These are phyloP conservation scores for Zaprionus nigranus DNA, from an alignment of 1,140 invertebrate species.

Conservation along the genomic window DNA sequence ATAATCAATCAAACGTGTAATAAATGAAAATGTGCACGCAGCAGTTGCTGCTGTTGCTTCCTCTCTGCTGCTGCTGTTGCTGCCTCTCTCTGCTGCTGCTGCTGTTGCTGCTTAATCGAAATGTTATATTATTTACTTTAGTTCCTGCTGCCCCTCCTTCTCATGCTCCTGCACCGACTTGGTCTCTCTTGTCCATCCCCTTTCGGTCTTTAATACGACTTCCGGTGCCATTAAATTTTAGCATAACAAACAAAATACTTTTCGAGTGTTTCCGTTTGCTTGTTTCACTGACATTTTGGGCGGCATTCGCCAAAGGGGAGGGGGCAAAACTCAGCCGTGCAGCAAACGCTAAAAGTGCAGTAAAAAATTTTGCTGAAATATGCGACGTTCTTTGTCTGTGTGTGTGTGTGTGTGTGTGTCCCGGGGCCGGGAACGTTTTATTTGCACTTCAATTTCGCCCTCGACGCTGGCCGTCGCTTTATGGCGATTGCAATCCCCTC, in stretches of 20 bases:
- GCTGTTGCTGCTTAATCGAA: constrained; percentile 21
- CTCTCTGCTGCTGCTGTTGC: constrained; percentile 9
- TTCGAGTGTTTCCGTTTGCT: constrained; percentile 77
- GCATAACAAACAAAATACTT: constrained; percentile 82
- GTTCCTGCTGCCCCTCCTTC: background rate
- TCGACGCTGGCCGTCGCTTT: constrained; percentile 61
- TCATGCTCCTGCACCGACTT: background rate
- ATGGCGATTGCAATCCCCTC: constrained; percentile 79
- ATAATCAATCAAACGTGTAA: constrained; percentile 80
- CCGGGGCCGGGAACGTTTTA: constrained; percentile 48
- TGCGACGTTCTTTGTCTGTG: constrained; percentile 24
- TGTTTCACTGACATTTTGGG: constrained; percentile 76
- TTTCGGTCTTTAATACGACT: constrained; percentile 72
- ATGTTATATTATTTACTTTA: constrained; percentile 33
- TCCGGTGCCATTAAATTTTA: constrained; percentile 79
- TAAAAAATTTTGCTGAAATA: constrained; percentile 70
- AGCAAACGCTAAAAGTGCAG: constrained; percentile 66
- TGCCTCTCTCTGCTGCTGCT: background rate
- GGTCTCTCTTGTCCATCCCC: background rate
- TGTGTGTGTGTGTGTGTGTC: background rate
- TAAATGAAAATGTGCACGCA: constrained; percentile 67
- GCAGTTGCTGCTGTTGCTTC: background rate
- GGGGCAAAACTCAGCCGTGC: constrained; percentile 21
- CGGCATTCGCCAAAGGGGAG: constrained; percentile 9
- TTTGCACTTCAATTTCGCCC: constrained; percentile 81